Conservation (phyloP, 2,113 vertebrate species). For the Aphelocoma coerulescens region DNA sequence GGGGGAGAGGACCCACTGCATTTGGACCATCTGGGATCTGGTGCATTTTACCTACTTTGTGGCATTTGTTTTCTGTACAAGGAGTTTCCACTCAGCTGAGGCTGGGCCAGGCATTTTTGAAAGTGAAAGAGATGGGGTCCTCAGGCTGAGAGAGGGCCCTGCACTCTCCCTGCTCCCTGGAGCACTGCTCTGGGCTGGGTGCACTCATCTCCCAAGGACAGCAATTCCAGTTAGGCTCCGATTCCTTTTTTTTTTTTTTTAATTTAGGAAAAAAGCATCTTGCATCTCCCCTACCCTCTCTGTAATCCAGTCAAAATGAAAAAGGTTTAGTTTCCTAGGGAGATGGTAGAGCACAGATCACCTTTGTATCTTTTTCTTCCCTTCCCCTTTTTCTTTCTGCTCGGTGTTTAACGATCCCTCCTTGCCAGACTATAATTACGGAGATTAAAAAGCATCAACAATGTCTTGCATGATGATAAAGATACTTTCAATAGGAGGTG, state of each 20-base stretch:
- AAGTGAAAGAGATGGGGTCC: background rate
- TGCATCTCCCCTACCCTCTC: background rate
- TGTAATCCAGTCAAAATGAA: conserved; percentile 14
- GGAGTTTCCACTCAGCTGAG: background rate
- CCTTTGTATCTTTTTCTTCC: background rate
- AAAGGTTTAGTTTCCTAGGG: background rate
- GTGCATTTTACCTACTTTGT: background rate
- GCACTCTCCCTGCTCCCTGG: background rate
- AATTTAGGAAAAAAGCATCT: background rate
- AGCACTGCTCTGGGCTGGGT: background rate
- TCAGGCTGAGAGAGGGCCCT: background rate
- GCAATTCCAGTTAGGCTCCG: background rate
- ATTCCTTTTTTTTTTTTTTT: background rate
- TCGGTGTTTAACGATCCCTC: background rate
- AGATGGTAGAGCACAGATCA: background rate
- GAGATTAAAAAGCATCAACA: conserved; percentile 31
- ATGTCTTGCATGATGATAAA: conserved; percentile 38
- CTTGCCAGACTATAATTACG: conserved; percentile 39
- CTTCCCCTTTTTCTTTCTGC: background rate
- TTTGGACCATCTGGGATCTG: background rate
- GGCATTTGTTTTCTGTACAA: background rate
- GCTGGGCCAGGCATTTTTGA: background rate
- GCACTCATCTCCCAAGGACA: background rate
- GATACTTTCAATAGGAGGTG: background rate
- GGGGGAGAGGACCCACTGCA: background rate